These are phyloP conservation scores for Drosophila burlai DNA, from an alignment of 1,140 invertebrate species.

Conservation along the genomic window DNA sequence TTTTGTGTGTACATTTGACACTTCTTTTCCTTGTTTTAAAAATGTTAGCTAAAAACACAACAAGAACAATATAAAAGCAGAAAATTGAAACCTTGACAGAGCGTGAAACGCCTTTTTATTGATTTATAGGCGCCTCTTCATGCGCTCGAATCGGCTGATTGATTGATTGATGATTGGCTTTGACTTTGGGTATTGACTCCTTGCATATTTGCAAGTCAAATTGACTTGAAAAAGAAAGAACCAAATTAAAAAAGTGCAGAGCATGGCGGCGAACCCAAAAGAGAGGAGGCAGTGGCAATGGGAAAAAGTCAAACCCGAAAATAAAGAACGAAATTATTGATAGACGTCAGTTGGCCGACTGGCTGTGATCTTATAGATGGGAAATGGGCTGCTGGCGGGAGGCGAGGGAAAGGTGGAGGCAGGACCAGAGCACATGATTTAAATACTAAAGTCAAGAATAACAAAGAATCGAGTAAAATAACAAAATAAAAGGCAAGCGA, in stretches of 20 bases:
- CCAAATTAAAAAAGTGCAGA: slow-evolving; percentile 17
- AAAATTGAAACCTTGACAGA: slow-evolving; percentile 64
- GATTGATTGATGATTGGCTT: slow-evolving; percentile 70
- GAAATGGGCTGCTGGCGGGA: neutral
- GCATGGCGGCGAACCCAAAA: slow-evolving; percentile 26
- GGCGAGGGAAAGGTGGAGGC: neutral
- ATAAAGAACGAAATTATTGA: slow-evolving; percentile 63
- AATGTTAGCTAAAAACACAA: slow-evolving; percentile 5
- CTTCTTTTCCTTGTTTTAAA: slow-evolving; percentile 29
- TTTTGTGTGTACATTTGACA: slow-evolving; percentile 38
- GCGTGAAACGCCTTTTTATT: slow-evolving; percentile 68
- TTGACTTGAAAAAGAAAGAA: slow-evolving; percentile 28
- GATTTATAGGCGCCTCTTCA: slow-evolving; percentile 61
- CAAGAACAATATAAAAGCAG: neutral
- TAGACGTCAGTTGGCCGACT: slow-evolving; percentile 73
- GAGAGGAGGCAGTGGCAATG: slow-evolving; percentile 3
- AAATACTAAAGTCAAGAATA: slow-evolving; percentile 68
- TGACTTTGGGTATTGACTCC: slow-evolving; percentile 68
- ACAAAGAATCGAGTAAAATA: slow-evolving; percentile 63
- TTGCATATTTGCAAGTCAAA: slow-evolving; percentile 72
- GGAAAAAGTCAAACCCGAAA: slow-evolving; percentile 27
- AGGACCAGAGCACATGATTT: slow-evolving; percentile 73
- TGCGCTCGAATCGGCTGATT: slow-evolving; percentile 27
- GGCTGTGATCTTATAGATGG: slow-evolving; percentile 44
- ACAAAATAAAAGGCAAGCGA: slow-evolving; percentile 24